Percentiles rank a stretch among this genome's conserved stretches.
Evolutionary conservation across 2,888 invertebrate genomes (phyloP).

Genomic region (Tineola bisselliella): DNA sequence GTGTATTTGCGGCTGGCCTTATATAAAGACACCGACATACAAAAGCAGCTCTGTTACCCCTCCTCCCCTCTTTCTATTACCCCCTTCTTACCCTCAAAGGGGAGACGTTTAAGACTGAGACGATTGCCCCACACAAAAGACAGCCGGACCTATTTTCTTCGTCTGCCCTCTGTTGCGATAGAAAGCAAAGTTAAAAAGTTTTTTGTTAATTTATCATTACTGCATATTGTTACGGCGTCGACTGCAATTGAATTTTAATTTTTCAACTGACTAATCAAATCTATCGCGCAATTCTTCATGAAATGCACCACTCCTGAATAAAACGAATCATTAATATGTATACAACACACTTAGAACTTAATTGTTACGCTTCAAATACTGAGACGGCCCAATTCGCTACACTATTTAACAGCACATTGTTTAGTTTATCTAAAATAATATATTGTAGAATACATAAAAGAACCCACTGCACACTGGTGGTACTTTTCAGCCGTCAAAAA

Average conservation of each 20-base stretch:
- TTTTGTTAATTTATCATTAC: not conserved
- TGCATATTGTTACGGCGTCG: too few relatives aligned
- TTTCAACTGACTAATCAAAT: not conserved
- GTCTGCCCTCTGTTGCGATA: not conserved
- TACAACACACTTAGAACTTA: too few relatives aligned
- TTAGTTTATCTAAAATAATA: too few relatives aligned
- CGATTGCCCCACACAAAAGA: constrained; percentile 54
- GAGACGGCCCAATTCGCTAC: too few relatives aligned
- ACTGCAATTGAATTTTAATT: not conserved
- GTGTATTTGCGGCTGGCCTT: constrained; percentile 37
- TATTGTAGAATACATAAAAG: too few relatives aligned
- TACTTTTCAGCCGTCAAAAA: not conserved
- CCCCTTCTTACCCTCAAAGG: constrained; percentile 15
- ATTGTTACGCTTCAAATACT: too few relatives aligned
- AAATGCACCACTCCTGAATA: too few relatives aligned
- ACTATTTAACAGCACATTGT: too few relatives aligned
- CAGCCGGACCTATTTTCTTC: not conserved
- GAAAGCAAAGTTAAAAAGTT: not conserved
- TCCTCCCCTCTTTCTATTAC: constrained; percentile 21
- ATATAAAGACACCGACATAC: constrained; percentile 46
- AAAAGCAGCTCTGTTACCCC: constrained; percentile 34
- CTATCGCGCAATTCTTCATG: too few relatives aligned
- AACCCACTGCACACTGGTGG: too few relatives aligned
- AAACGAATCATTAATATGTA: too few relatives aligned
- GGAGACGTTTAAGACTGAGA: constrained; percentile 48